Base-by-base conservation (phyloP, 2,113 vertebrate genomes). In the Typhlomys cinereus region DNA sequence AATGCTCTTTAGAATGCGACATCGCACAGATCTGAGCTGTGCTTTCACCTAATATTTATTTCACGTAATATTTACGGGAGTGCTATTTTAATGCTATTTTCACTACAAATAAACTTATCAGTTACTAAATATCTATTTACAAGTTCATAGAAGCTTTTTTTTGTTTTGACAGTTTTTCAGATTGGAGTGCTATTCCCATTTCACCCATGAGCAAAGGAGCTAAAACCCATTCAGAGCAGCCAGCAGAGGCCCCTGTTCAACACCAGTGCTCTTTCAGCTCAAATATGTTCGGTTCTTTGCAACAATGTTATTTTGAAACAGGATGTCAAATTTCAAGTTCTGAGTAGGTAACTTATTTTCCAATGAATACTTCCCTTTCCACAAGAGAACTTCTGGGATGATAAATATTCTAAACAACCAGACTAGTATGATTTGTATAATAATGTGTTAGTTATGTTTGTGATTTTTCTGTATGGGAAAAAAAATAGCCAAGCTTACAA, bases 251-350 rank as follows among this genome's bases (percentile, higher is more conserved):
- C 73, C 83, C 74, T 70, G 25, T 74, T 39, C 11, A 69, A 79
- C 4, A 66, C 39, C 12, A 64, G 13, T 69, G 50, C 12, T 93
- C 66, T 86, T 88, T 70, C 64, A 44, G 6, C 36, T 90, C n/a
- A 9, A 73, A 15, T 50, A 25, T 70, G 29, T 84, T 41, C 31
- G 50, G 18, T 88, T 14, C 57, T 88, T 79, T 44, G 18, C 39
- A 36, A 34, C 92, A 89, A 93, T 25, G 27, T 84, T 25, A 18
- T 21, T 18, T 69, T 69, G 50, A 34, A 27, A 6, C 48, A 91
- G n/a, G 59, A 75, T 67, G 11, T 75, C 81, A 61, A 31, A 67
- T 59, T 92, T 95, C 83, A 79, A 52, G 17, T 85, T 96, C 50
- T 89, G 54, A 96, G 46, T 50, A 20, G 82, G 27, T 27, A 54